Base-by-base conservation (phyloP, 1,140 invertebrate species). In the Proctacanthus coquilletti region DNA sequence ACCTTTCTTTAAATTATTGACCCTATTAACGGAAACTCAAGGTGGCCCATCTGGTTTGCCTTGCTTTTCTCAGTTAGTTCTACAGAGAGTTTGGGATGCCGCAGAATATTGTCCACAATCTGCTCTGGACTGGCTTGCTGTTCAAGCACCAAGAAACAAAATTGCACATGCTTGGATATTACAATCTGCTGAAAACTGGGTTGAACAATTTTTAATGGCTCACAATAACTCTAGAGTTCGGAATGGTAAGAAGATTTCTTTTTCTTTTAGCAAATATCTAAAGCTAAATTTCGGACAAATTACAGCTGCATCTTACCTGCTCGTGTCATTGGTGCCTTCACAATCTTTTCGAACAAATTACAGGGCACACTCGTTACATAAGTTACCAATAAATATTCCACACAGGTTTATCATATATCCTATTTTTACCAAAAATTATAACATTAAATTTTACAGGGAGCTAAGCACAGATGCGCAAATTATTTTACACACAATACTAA, bases 1-100 rank as follows among this genome's bases (percentile, higher is more conserved):
- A 40, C 83, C 87, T 18, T 93, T 92, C 63, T 93, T 93, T 63
- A 92, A 92, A 53, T 64, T 93, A 34, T 65, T 94, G 23, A 84
- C 82, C 2, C 51, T 85, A 42, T 53, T 86, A 34, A 82, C 80
- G 9, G 83, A 87, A 55, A 72, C 76, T 18, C 71, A 73, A 33
- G 75, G 75, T n/a, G 78, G 75, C 10, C 72, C 79, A 0, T 74
- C 78, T 18, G 85, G 84, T 1, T 62, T 89, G 49, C 85, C 86
- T 0, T 83, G 82, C 51, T 93, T 91, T 63, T 88, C 85, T 0
- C 84, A 89, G 51, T 66, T 91, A 20, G 80, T 91, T 38, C 63
- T 94, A 34, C 75, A 78, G 35, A 74, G 82, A 13, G 80, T 93
- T 33, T 92, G 88, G 84, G 87, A 93, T 60, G 83, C 81, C 2